These are phyloP conservation scores for Onychomys leucogaster DNA, from an alignment of 2,797 vertebrate species.

Conservation along the genomic window DNA sequence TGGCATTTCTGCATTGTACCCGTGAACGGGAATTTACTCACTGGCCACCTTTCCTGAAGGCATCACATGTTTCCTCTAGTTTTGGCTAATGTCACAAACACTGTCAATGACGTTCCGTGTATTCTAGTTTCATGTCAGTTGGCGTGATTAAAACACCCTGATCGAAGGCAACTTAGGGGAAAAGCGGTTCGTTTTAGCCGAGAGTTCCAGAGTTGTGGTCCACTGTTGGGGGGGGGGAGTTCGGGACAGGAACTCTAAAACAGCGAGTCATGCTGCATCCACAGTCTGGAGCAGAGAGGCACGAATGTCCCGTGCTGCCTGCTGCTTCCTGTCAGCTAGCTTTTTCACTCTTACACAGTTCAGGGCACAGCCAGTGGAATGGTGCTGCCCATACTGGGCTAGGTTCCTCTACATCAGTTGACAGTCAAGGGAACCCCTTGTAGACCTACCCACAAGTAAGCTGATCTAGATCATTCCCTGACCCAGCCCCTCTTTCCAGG, in stretches of 20 bases:
- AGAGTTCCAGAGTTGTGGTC: not conserved
- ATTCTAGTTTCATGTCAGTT: not conserved
- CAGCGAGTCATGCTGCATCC: too few relatives aligned
- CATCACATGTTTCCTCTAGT: not conserved
- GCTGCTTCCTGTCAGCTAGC: not conserved
- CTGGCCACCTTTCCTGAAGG: not conserved
- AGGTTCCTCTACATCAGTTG: not conserved
- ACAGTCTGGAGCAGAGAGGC: not conserved
- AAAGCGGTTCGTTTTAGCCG: not conserved
- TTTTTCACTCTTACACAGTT: not conserved
- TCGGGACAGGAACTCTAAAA: too few relatives aligned
- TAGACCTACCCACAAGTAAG: not conserved
- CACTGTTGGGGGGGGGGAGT: not conserved
- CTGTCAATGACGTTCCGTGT: not conserved
- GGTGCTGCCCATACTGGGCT: not conserved
- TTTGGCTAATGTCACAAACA: not conserved
- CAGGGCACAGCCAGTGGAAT: not conserved
- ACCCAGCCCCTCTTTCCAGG: not conserved
- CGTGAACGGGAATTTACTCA: not conserved
- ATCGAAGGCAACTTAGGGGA: not conserved
- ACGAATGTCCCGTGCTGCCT: too few relatives aligned
- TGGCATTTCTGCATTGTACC: not conserved
- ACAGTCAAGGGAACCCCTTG: not conserved
- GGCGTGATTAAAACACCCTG: not conserved
- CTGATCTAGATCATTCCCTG: not conserved